Evolutionary conservation across 1,140 invertebrate species (phyloP).

Genomic region (Trichogramma pretiosum): DNA sequence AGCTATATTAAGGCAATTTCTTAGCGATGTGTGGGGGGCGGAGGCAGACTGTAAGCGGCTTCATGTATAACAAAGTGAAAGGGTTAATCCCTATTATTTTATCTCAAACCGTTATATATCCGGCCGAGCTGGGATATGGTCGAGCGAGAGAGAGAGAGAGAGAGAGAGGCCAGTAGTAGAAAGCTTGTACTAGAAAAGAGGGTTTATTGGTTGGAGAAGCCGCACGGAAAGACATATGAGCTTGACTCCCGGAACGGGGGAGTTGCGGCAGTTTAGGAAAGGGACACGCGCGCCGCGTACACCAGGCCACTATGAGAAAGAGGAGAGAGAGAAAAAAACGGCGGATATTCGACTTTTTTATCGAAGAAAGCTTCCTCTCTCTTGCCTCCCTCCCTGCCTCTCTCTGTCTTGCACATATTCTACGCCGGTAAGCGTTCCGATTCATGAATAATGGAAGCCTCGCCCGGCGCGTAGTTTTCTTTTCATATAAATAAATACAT

Average conservation of each 20-base stretch:
- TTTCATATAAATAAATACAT: too few relatives aligned
- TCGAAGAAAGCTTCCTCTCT: neutral
- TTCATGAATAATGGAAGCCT: conserved; percentile 17
- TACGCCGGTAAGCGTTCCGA: too few relatives aligned
- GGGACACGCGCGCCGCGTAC: too few relatives aligned
- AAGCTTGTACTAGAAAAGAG: neutral
- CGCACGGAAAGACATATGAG: neutral
- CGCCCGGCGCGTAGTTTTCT: too few relatives aligned
- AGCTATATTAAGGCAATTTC: too few relatives aligned
- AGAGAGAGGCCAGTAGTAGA: too few relatives aligned
- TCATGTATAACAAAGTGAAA: too few relatives aligned
- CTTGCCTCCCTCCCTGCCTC: neutral
- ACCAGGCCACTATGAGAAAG: neutral
- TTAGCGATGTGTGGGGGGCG: too few relatives aligned
- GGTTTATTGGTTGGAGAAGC: conserved; percentile 4
- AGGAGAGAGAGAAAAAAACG: neutral
- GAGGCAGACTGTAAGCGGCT: too few relatives aligned
- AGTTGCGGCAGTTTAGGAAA: neutral
- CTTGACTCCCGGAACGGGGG: neutral
- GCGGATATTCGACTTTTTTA: conserved; percentile 1
- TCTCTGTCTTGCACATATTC: neutral
- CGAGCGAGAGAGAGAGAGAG: too few relatives aligned
- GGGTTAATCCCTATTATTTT: conserved; percentile 9
- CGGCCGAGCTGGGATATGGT: neutral
- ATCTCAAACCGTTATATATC: neutral